Conservation (phyloP, 1,140 invertebrate genomes). For the Paracyclopina nana region DNA sequence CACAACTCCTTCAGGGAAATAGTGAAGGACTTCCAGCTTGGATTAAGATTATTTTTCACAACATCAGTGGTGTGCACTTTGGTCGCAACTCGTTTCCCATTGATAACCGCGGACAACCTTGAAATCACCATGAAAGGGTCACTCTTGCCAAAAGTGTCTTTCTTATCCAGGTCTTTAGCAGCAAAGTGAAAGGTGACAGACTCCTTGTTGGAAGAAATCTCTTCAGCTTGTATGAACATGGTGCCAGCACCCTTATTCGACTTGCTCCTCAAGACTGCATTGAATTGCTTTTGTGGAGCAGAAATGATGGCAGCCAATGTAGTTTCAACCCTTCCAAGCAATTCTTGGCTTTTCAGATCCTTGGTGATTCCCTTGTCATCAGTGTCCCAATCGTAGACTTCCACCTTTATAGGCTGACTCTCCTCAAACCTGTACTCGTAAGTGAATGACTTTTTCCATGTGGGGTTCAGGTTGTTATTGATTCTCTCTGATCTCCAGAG, state of each 20-base stretch:
- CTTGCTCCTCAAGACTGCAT: neutral
- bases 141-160: slow-evolving; percentile 35
- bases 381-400: neutral
- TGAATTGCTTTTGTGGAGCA: neutral
- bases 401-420: neutral
- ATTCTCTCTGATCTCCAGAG: neutral
- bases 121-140: slow-evolving; percentile 35
- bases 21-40: slow-evolving; percentile 34
- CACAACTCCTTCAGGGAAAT: slow-evolving; percentile 30
- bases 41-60: slow-evolving; percentile 35
- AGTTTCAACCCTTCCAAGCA: neutral
- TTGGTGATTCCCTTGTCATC: neutral
- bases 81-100: slow-evolving; percentile 30
- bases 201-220: slow-evolving; percentile 31
- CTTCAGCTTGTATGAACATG: slow-evolving; percentile 30
- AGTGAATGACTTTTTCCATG: neutral
- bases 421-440: slow-evolving; percentile 7
- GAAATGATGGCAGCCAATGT: neutral
- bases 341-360: too few relatives aligned
- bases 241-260: slow-evolving; percentile 20
- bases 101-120: slow-evolving; percentile 26
- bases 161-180: slow-evolving; percentile 32
- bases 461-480: slow-evolving; percentile 6
- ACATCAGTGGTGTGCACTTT: slow-evolving; percentile 36
- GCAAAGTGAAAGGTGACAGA: slow-evolving; percentile 28